Evolutionary conservation across 2,888 invertebrate genomes (phyloP).

Genomic region (Apotomis capreana): DNA sequence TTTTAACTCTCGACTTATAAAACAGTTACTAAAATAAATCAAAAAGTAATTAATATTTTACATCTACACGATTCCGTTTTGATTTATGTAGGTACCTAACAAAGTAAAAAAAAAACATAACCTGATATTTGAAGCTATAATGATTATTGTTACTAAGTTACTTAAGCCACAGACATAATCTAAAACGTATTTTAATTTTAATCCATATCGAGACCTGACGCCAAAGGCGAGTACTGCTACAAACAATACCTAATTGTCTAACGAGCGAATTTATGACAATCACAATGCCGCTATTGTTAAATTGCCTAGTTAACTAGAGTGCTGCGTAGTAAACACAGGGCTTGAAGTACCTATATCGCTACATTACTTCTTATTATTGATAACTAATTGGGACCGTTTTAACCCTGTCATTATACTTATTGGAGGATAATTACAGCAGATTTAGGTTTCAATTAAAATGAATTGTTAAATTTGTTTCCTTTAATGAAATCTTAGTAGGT

Average conservation of each 20-base stretch:
- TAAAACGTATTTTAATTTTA: constrained; percentile 33
- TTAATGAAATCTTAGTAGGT: too few species aligned
- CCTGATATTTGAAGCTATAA: too few species aligned
- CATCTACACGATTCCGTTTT: too few species aligned
- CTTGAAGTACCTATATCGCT: constrained; percentile 22
- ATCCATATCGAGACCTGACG: constrained; percentile 21
- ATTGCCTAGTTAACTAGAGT: constrained; percentile 23
- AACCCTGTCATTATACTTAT: neutral
- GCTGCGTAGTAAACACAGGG: constrained; percentile 16
- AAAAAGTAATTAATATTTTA: too few species aligned
- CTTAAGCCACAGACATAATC: neutral
- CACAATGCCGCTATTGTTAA: constrained; percentile 25
- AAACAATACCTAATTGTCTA: constrained; percentile 40
- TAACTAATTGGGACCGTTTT: constrained; percentile 14
- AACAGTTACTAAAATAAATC: too few species aligned
- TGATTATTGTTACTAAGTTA: neutral
- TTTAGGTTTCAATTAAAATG: too few species aligned
- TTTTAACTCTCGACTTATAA: too few species aligned
- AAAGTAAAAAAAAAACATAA: too few species aligned
- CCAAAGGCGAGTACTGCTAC: constrained; percentile 27
- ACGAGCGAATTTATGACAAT: constrained; percentile 37
- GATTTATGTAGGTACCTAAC: too few species aligned
- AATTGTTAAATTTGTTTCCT: too few species aligned
- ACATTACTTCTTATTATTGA: constrained; percentile 22
- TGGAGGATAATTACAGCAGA: too few species aligned